phyloP scores from a whole-genome alignment of 2,113 vertebrate species.

The Scartelaos histophorus region DNA sequence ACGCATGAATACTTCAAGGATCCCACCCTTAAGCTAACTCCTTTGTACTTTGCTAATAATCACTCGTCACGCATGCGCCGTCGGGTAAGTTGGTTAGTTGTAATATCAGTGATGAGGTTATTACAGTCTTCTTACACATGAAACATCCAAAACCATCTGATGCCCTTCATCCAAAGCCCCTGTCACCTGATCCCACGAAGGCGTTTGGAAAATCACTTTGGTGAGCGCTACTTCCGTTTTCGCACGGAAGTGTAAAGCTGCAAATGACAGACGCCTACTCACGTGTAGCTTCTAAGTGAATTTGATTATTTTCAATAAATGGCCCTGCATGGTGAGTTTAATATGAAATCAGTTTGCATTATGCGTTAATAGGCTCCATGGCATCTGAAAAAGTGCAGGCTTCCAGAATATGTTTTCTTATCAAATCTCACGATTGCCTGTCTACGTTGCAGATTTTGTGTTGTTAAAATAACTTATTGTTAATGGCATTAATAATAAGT shows the following conservation, averaged over 20 bases:
- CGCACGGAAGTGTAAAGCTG: background rate
- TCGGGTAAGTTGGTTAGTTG: background rate
- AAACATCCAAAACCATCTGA: background rate
- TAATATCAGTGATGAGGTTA: background rate
- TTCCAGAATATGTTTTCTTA: too few relatives aligned
- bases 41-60: background rate
- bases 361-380: background rate
- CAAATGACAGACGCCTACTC: background rate
- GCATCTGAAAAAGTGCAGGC: background rate
- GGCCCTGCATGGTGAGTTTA: background rate
- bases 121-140: background rate
- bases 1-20: too few relatives aligned
- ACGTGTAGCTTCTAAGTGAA: background rate
- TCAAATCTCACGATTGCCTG: too few relatives aligned
- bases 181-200: background rate
- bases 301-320: background rate
- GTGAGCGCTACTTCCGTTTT: background rate
- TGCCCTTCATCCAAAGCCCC: background rate
- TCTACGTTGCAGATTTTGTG: too few relatives aligned
- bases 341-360: background rate
- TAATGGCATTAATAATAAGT: background rate
- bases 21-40: too few relatives aligned
- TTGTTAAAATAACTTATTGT: too few relatives aligned
- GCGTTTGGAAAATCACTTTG: background rate
- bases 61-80: background rate